Conservation (phyloP, 1,140 invertebrate genomes). For the Drosophila tropicalis region DNA sequence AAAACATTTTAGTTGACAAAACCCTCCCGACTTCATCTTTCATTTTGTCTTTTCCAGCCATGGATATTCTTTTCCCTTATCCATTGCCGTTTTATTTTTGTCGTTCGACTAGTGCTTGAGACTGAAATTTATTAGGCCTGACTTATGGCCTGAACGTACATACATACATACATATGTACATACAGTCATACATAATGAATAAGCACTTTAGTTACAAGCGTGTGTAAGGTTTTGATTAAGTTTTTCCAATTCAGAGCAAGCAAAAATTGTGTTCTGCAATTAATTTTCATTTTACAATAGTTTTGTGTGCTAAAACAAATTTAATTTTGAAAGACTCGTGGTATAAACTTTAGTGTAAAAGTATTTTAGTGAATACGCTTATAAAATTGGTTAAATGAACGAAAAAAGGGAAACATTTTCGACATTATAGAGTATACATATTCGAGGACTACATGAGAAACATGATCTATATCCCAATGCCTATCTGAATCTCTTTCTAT, state of each 20-base stretch:
- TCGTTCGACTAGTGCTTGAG: conserved; percentile 54
- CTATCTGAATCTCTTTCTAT: no score
- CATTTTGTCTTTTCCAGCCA: conserved; percentile 32
- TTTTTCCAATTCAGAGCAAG: conserved; percentile 25
- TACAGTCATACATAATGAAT: conserved; percentile 4
- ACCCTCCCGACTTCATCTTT: neutral
- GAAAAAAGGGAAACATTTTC: no score
- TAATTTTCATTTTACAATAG: conserved; percentile 3
- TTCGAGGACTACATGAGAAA: no score
- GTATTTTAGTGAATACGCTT: no score
- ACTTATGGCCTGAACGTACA: conserved; percentile 51
- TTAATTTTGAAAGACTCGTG: neutral
- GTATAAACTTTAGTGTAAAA: no score
- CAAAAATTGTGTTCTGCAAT: conserved; percentile 16
- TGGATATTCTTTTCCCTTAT: conserved; percentile 1
- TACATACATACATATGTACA: neutral
- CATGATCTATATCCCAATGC: no score
- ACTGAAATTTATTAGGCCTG: conserved; percentile 57
- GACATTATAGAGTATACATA: no score
- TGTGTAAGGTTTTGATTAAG: conserved; percentile 46
- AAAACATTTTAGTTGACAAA: neutral
- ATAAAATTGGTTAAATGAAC: no score
- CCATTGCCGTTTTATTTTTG: conserved; percentile 38
- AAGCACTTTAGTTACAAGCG: conserved; percentile 15
- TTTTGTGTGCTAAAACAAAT: neutral